Evolutionary conservation across 1,140 invertebrate species (phyloP).

Genomic region (Drosophila kepulauana): DNA sequence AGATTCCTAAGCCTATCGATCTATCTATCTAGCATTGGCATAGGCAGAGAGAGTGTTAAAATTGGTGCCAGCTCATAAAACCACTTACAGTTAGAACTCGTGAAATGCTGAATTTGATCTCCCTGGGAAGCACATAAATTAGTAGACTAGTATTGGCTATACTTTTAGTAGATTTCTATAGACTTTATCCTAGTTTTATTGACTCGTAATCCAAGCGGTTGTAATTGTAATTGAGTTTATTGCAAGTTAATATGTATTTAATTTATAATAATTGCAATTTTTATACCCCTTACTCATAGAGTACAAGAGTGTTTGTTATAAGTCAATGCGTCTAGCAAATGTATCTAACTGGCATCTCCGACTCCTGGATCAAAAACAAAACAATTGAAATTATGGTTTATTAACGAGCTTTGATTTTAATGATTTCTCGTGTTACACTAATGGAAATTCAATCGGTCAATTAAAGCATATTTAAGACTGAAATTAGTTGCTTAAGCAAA

Average conservation of each 20-base stretch:
- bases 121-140: conserved; percentile 19
- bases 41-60: conserved; percentile 55
- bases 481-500: background rate
- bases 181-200: too few species aligned
- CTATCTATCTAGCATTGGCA: conserved; percentile 14
- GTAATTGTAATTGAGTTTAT: too few species aligned
- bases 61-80: conserved; percentile 43
- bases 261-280: too few species aligned
- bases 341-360: too few species aligned
- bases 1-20: conserved; percentile 45
- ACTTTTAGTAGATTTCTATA: too few species aligned
- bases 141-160: background rate
- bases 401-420: background rate
- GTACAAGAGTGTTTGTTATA: too few species aligned
- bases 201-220: too few species aligned
- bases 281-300: too few species aligned
- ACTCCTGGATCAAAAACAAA: background rate
- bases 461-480: conserved; percentile 8
- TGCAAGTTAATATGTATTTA: too few species aligned
- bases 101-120: conserved; percentile 28
- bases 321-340: too few species aligned
- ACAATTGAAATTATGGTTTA: background rate
- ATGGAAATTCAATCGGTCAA: conserved; percentile 5
- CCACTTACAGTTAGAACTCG: conserved; percentile 2
- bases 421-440: conserved; percentile 4